Conservation (phyloP, 1,140 invertebrate genomes). For the Conopomorpha cramerella region DNA sequence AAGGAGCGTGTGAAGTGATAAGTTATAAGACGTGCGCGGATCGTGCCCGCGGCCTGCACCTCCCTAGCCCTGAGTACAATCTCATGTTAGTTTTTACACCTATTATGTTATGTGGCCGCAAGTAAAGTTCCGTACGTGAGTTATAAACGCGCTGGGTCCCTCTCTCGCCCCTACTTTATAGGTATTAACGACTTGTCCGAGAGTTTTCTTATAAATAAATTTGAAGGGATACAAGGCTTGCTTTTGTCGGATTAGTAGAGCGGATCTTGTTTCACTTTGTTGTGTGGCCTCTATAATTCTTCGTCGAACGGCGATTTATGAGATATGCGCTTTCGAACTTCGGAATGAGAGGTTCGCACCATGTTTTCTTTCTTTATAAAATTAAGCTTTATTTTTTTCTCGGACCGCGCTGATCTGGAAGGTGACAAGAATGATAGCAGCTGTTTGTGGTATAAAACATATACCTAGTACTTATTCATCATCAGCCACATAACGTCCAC, state of each 20-base stretch:
- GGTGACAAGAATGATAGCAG: too few species aligned
- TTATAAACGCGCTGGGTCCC: conserved; percentile 58
- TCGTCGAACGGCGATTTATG: conserved; percentile 37
- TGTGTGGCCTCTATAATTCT: conserved; percentile 47
- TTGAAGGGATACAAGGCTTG: conserved; percentile 60
- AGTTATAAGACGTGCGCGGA: conserved; percentile 11
- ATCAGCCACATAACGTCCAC: too few species aligned
- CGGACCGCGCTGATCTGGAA: too few species aligned
- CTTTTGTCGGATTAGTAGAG: conserved; percentile 60
- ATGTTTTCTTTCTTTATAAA: too few species aligned
- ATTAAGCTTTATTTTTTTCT: too few species aligned
- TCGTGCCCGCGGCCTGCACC: conserved; percentile 44
- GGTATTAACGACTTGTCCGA: conserved; percentile 61
- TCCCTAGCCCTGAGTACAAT: conserved; percentile 56
- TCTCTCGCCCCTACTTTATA: conserved; percentile 60
- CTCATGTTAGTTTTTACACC: conserved; percentile 60
- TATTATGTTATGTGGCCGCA: conserved; percentile 61
- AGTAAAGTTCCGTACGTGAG: conserved; percentile 61
- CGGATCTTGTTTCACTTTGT: conserved; percentile 61
- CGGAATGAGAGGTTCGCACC: too few species aligned
- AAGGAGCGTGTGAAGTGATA: too few species aligned
- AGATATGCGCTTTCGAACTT: too few species aligned
- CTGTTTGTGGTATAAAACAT: too few species aligned
- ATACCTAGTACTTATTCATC: too few species aligned
- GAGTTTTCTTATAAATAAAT: conserved; percentile 62